These are phyloP conservation scores for Folsomia manolachei DNA, from an alignment of 2,888 invertebrate species.

Conservation along the genomic window DNA sequence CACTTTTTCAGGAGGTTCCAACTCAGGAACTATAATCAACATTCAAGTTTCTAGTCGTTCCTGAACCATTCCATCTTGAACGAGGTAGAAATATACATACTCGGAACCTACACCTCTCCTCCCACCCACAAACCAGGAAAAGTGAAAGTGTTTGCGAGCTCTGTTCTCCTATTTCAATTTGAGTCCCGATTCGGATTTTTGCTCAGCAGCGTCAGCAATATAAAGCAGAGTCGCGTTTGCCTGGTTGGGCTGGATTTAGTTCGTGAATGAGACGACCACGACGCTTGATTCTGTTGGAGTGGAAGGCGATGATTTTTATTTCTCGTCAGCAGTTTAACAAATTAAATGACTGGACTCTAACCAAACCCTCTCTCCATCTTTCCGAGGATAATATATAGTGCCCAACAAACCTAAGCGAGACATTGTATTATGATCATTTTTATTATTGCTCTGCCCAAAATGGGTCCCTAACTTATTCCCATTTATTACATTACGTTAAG, in stretches of 20 bases:
- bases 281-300: not conserved
- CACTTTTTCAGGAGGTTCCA: not conserved
- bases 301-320: not conserved
- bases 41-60: not conserved
- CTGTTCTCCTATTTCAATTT: not conserved
- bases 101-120: not conserved
- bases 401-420: not conserved
- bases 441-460: constrained; percentile 5
- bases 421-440: constrained; percentile 6
- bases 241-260: not conserved
- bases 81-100: not conserved
- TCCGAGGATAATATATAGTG: not conserved
- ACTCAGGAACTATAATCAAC: not conserved
- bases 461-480: constrained; percentile 1
- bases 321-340: constrained; percentile 9
- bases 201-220: not conserved
- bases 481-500: not conserved
- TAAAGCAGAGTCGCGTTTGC: not conserved
- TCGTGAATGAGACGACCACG: not conserved
- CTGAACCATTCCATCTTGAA: not conserved
- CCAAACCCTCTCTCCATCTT: not conserved
- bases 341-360: not conserved
- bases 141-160: not conserved
- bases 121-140: too few relatives aligned
- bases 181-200: not conserved